phyloP scores from a whole-genome alignment of 92 coral and sea anemone genomes.

The Epizoanthus ramosus region DNA sequence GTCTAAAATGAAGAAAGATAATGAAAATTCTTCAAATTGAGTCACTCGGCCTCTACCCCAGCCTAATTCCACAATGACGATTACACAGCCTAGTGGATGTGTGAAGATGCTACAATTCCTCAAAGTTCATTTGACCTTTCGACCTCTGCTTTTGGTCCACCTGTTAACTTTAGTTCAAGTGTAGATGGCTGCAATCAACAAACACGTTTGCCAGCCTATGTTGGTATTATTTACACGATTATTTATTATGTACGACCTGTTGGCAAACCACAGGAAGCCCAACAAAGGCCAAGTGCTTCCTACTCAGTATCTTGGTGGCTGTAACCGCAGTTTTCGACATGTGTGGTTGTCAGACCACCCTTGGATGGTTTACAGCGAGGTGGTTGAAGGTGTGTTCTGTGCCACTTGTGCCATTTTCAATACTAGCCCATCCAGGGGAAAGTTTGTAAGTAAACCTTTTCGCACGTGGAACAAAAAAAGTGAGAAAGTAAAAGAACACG shows the following conservation, averaged over 20 bases:
- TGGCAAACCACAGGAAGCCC: no score
- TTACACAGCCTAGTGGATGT: neutral
- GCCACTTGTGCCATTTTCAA: constrained; percentile 46
- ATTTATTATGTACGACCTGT: neutral
- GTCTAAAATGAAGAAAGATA: neutral
- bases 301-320: neutral
- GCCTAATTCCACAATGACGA: neutral
- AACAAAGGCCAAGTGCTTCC: neutral
- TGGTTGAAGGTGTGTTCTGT: constrained; percentile 49
- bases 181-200: neutral
- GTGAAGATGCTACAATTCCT: neutral
- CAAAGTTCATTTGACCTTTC: neutral
- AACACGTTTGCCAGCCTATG: neutral
- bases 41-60: neutral
- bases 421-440: constrained; percentile 31
- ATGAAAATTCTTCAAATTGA: neutral
- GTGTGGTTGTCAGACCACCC: constrained; percentile 37
- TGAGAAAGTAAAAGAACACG: neutral
- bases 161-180: neutral
- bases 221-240: no score
- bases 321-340: neutral
- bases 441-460: constrained; percentile 27
- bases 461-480: constrained; percentile 27
- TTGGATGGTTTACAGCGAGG: constrained; percentile 35
- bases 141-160: neutral